These are phyloP conservation scores for Drosophila watanabei DNA, from an alignment of 1,140 invertebrate species.

Conservation along the genomic window DNA sequence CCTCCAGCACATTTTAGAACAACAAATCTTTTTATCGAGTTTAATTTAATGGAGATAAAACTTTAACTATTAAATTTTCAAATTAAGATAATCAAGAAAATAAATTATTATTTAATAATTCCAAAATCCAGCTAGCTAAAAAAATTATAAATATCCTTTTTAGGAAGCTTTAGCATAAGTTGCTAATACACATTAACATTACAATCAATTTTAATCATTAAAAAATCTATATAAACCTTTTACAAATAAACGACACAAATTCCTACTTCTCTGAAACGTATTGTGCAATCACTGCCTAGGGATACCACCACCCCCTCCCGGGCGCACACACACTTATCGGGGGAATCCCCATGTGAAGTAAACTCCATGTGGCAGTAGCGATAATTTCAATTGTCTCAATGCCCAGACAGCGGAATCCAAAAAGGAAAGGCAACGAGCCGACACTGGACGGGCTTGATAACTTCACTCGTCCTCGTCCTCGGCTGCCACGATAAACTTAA, in stretches of 20 bases:
- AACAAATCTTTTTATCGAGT: too few relatives aligned
- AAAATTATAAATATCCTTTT: too few relatives aligned
- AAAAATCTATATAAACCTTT: too few relatives aligned
- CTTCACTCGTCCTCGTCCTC: conserved; percentile 50
- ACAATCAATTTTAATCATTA: too few relatives aligned
- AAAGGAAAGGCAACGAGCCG: conserved; percentile 9
- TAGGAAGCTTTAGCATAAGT: too few relatives aligned
- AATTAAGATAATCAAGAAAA: too few relatives aligned
- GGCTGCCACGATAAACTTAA: conserved; percentile 78
- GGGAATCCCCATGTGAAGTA: conserved; percentile 25
- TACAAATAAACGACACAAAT: background rate
- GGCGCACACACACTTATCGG: background rate
- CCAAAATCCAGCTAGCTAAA: too few relatives aligned
- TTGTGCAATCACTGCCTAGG: background rate
- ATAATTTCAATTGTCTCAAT: conserved; percentile 78
- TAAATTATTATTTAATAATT: background rate
- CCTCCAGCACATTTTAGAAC: too few relatives aligned
- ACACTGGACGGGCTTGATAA: conserved; percentile 73
- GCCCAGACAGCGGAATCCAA: conserved; percentile 23
- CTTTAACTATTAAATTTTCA: background rate
- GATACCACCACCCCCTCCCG: background rate
- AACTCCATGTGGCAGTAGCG: conserved; percentile 48
- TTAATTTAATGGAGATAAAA: too few relatives aligned
- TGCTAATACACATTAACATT: too few relatives aligned
- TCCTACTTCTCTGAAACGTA: conserved; percentile 3